Evolutionary conservation across 2,113 vertebrate species (phyloP).

Genomic region (Podiceps cristatus): DNA sequence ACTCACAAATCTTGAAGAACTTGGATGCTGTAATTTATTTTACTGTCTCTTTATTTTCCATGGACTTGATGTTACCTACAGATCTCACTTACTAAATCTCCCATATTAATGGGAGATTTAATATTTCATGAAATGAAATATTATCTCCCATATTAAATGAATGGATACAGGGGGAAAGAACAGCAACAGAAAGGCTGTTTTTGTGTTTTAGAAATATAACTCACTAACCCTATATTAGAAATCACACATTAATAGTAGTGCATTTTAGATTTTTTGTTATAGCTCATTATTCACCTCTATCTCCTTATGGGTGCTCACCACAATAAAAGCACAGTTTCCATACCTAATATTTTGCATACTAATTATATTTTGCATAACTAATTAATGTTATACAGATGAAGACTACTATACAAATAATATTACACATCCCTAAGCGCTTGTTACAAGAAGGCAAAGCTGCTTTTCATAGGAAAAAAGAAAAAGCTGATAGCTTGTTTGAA

Average conservation of each 20-base stretch:
- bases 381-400: not conserved
- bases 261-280: not conserved
- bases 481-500: not conserved
- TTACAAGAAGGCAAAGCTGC: not conserved
- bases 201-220: not conserved
- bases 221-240: not conserved
- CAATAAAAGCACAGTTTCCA: not conserved
- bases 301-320: not conserved
- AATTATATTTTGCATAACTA: not conserved
- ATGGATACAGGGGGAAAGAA: not conserved
- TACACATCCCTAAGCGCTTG: not conserved
- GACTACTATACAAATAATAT: not conserved
- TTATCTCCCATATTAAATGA: not conserved
- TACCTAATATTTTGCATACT: not conserved
- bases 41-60: not conserved
- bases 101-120: not conserved
- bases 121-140: no score
- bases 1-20: not conserved
- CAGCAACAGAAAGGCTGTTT: not conserved
- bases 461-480: not conserved
- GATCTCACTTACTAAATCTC: not conserved
- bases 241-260: not conserved
- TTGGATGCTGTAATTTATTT: not conserved
- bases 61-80: not conserved
- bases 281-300: not conserved